These are phyloP conservation scores for Pseudococcus jackbeardsleyi DNA, from an alignment of 2,888 invertebrate genomes.

Conservation along the genomic window DNA sequence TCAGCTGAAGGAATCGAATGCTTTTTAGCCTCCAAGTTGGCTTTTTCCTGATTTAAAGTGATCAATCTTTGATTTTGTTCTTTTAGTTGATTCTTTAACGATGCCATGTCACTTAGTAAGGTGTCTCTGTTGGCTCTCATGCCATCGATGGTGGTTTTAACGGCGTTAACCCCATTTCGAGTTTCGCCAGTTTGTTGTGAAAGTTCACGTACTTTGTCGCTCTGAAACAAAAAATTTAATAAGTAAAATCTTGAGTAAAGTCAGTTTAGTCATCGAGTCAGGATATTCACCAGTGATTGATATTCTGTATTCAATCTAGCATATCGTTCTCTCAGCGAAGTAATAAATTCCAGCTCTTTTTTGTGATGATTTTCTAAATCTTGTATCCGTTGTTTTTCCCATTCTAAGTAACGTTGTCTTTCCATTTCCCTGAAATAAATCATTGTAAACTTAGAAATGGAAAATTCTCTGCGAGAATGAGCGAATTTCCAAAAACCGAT, in stretches of 20 bases:
- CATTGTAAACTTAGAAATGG: not conserved
- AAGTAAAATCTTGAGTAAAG: not conserved
- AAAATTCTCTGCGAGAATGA: not conserved
- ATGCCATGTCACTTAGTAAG: slow-evolving; percentile 88
- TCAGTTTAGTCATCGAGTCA: not conserved
- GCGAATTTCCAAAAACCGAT: not conserved
- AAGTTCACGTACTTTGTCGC: slow-evolving; percentile 82
- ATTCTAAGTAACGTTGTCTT: slow-evolving; percentile 92
- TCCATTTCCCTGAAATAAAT: slow-evolving; percentile 84
- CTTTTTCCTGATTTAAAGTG: slow-evolving; percentile 85
- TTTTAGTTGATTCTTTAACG: slow-evolving; percentile 84
- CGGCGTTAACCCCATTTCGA: slow-evolving; percentile 87
- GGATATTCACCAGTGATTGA: slow-evolving; percentile 73
- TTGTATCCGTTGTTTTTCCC: slow-evolving; percentile 92
- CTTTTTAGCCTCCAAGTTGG: slow-evolving; percentile 76
- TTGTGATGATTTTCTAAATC: slow-evolving; percentile 90
- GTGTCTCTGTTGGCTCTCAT: slow-evolving; percentile 84
- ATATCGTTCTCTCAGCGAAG: slow-evolving; percentile 88
- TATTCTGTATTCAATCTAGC: slow-evolving; percentile 87
- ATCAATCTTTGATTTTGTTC: slow-evolving; percentile 84
- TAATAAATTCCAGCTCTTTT: slow-evolving; percentile 86
- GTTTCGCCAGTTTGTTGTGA: slow-evolving; percentile 87
- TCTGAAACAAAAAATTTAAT: slow-evolving; percentile 70
- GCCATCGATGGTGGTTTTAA: slow-evolving; percentile 95
- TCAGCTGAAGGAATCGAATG: slow-evolving; percentile 69